These are phyloP conservation scores for Coleophora deauratella DNA, from an alignment of 2,888 invertebrate species.

Conservation along the genomic window DNA sequence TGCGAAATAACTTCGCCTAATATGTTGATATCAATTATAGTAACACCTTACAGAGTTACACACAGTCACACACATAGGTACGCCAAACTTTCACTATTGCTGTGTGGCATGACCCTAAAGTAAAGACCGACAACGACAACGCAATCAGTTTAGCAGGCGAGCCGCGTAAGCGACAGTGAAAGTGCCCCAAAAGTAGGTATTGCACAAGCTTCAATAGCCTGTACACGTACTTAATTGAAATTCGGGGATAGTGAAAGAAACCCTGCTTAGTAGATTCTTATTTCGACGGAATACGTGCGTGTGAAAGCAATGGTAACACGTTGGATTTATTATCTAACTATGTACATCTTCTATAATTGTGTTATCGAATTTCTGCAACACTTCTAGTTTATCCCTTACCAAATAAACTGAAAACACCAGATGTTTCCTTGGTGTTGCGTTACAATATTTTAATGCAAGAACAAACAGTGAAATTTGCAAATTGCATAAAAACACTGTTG, in stretches of 20 bases:
- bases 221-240: constrained; percentile 64
- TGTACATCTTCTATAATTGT: no score
- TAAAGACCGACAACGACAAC: constrained; percentile 36
- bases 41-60: no score
- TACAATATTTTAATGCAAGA: not conserved
- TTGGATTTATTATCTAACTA: no score
- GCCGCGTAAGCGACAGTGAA: constrained; percentile 67
- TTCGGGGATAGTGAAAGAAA: constrained; percentile 67
- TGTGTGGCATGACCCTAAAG: constrained; percentile 44
- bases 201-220: constrained; percentile 54
- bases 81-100: constrained; percentile 52
- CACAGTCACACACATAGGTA: constrained; percentile 2
- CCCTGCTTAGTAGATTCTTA: constrained; percentile 23
- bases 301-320: no score
- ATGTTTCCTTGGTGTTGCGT: not conserved
- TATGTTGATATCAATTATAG: no score
- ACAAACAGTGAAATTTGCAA: constrained; percentile 19
- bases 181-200: constrained; percentile 68
- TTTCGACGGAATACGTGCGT: no score
- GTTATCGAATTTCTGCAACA: no score
- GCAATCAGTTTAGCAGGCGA: constrained; percentile 64
- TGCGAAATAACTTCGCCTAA: no score
- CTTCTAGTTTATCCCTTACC: no score
- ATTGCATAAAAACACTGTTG: constrained; percentile 44
- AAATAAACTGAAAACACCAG: no score